Percentiles rank a stretch among this genome's conserved stretches.
Evolutionary conservation across 2,888 invertebrate genomes (phyloP).

Genomic region (Megamerina dolium): DNA sequence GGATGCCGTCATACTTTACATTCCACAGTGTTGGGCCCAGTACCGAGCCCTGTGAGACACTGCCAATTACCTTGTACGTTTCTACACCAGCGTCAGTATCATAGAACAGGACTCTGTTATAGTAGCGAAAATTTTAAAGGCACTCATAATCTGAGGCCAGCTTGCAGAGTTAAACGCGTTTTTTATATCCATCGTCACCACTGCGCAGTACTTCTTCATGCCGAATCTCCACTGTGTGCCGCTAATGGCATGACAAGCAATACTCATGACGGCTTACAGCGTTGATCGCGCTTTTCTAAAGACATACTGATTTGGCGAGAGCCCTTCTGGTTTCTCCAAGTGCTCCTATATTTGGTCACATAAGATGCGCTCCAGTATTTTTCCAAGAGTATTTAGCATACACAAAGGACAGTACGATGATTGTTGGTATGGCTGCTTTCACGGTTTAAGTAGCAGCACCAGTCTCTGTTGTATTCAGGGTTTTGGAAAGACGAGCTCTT

Average conservation of each 20-base stretch:
- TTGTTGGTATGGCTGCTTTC: neutral
- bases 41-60: no score
- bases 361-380: neutral
- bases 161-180: no score
- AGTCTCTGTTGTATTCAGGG: neutral
- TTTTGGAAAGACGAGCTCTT: neutral
- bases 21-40: constrained; percentile 12
- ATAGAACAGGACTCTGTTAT: no score
- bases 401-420: neutral
- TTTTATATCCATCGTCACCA: no score
- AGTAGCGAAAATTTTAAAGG: no score
- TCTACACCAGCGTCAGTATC: no score
- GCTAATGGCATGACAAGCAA: neutral
- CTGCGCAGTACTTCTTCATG: no score
- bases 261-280: neutral
- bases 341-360: no score
- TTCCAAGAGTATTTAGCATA: neutral
- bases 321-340: neutral
- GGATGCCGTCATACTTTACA: constrained; percentile 14
- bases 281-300: constrained; percentile 6
- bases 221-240: constrained; percentile 5
- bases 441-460: neutral
- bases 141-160: no score
- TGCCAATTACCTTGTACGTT: no score
- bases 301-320: constrained; percentile 5